phyloP scores from a whole-genome alignment of 1,140 invertebrate species.

The Procambarus virginalis region DNA sequence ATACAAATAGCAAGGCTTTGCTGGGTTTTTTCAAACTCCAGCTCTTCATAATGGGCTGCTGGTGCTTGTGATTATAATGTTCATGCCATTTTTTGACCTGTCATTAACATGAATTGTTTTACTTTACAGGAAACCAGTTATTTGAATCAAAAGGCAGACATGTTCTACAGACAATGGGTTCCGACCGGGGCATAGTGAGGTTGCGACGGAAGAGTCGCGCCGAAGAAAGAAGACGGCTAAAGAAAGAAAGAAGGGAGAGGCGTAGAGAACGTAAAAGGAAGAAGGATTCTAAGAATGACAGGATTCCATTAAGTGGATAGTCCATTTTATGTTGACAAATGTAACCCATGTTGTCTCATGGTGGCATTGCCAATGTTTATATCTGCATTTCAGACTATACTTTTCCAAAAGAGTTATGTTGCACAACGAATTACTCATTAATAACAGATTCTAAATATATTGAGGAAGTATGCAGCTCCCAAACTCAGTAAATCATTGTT shows the following conservation, averaged over 20 bases:
- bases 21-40: no score
- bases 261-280: constrained; percentile 50
- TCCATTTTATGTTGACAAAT: background rate
- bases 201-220: constrained; percentile 45
- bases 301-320: constrained; percentile 20
- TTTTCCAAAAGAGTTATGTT: background rate
- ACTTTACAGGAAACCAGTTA: constrained; percentile 29
- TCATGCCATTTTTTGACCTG: no score
- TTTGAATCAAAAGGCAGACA: constrained; percentile 22
- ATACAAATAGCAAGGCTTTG: no score
- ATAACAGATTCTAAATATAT: background rate
- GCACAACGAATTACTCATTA: background rate
- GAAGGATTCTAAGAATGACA: constrained; percentile 47
- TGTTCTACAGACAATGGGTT: constrained; percentile 17
- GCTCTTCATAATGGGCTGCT: no score
- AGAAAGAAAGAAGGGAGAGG: constrained; percentile 23
- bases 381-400: background rate
- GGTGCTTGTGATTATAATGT: no score
- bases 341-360: background rate
- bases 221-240: constrained; percentile 1
- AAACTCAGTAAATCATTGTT: background rate
- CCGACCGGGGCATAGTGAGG: constrained; percentile 7
- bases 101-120: background rate
- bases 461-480: background rate
- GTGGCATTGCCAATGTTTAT: background rate